A percentile compares a stretch with the other conserved stretches of the same genome.
These are phyloP conservation scores for Brachypodius melanocephalos DNA, from an alignment of 2,113 vertebrate genomes.

Conservation along the genomic window DNA sequence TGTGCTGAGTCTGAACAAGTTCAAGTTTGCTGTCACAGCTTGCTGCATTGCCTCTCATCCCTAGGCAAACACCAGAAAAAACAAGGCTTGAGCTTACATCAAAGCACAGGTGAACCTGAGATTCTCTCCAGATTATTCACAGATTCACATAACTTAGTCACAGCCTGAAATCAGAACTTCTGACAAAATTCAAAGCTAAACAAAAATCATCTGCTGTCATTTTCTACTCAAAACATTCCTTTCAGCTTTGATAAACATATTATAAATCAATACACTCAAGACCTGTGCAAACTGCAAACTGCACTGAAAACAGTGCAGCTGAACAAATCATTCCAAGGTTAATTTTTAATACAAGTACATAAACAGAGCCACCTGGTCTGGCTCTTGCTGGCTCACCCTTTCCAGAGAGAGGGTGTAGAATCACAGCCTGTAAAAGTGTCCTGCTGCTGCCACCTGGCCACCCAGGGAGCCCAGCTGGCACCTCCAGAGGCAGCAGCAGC, in stretches of 20 bases:
- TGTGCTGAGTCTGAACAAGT: background rate
- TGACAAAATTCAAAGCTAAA: background rate
- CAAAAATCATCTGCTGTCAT: background rate
- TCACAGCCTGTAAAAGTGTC: background rate
- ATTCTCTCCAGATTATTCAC: background rate
- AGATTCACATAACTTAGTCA: background rate
- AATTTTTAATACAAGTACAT: background rate
- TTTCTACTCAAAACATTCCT: background rate
- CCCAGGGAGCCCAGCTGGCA: background rate
- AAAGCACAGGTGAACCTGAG: background rate
- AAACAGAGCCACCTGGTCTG: background rate
- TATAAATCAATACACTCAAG: background rate
- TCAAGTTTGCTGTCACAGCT: rapidly evolving
- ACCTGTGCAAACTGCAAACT: background rate
- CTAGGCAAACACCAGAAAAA: background rate
- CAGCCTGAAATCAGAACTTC: background rate
- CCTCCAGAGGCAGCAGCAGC: background rate
- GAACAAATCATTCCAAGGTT: background rate
- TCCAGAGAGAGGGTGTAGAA: background rate
- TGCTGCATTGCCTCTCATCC: background rate
- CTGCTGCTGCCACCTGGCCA: conserved; percentile 48
- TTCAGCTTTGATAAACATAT: background rate
- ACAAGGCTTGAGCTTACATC: rapidly evolving
- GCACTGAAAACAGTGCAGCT: background rate
- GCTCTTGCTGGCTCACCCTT: background rate